A percentile compares a stretch with the other conserved stretches of the same genome.
phyloP scores from a whole-genome alignment of 2,113 vertebrate genomes.

The Hemiprocne comata region DNA sequence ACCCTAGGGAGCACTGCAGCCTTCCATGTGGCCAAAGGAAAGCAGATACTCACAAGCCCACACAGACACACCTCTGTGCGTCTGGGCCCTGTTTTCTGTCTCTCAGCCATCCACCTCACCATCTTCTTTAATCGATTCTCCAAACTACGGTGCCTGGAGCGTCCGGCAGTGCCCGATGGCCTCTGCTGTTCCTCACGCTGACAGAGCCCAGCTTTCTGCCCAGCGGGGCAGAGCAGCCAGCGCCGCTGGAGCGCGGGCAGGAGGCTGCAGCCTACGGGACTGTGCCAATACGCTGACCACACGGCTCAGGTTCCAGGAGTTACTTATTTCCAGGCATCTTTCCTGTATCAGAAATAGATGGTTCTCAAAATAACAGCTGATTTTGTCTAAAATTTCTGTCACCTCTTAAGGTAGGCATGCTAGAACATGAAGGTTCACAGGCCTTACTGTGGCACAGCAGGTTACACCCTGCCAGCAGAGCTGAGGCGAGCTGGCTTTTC shows the following conservation, averaged over 20 bases:
- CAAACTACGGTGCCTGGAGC: background rate
- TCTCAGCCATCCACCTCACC: background rate
- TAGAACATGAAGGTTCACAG: background rate
- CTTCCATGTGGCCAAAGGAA: background rate
- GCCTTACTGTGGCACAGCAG: background rate
- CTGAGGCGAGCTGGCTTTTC: background rate
- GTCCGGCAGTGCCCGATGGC: fast-evolving
- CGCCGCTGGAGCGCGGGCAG: too few relatives aligned
- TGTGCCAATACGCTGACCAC: too few relatives aligned
- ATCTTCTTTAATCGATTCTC: background rate
- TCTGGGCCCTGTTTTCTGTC: background rate
- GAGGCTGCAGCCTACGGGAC: too few relatives aligned
- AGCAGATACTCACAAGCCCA: background rate
- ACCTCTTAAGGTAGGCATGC: background rate
- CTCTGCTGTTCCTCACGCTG: background rate
- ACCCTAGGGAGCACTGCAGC: too few relatives aligned
- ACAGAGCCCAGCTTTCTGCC: background rate
- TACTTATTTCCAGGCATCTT: background rate
- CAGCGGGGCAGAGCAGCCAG: too few relatives aligned
- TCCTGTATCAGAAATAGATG: background rate
- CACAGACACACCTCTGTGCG: background rate
- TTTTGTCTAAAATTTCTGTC: background rate
- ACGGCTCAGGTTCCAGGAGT: background rate
- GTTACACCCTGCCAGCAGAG: background rate
- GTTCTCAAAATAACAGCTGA: background rate